phyloP scores from a whole-genome alignment of 2,888 invertebrate species.

The Drosophila multiciliata region DNA sequence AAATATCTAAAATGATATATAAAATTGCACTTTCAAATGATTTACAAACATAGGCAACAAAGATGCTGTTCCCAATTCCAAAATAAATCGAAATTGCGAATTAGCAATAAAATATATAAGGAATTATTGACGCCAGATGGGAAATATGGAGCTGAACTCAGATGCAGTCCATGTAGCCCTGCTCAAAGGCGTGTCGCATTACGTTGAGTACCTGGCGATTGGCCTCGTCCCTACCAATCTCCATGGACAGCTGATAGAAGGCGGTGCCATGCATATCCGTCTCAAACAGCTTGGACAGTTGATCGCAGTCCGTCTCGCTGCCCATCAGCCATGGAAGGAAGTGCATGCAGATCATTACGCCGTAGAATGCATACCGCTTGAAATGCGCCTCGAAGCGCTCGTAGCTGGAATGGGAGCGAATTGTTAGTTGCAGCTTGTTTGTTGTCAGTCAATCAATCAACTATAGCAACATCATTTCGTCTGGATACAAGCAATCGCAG shows the following conservation, averaged over 20 bases:
- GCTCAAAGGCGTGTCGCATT: conserved; percentile 80
- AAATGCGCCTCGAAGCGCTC: conserved; percentile 81
- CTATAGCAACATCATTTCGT: not conserved
- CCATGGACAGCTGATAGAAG: conserved; percentile 74
- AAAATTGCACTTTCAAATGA: not conserved
- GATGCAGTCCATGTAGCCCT: conserved; percentile 81
- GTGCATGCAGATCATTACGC: conserved; percentile 81
- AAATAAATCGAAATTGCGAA: not conserved
- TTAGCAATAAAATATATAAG: too few species aligned
- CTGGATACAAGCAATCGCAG: not conserved
- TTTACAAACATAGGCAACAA: not conserved
- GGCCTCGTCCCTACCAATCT: conserved; percentile 79
- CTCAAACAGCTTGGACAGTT: conserved; percentile 76
- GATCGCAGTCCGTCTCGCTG: conserved; percentile 72
- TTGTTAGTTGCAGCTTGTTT: not conserved
- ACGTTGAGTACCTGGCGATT: conserved; percentile 77
- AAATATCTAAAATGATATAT: not conserved
- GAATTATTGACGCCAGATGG: not conserved
- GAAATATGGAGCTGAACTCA: not conserved
- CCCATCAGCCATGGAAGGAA: conserved; percentile 83
- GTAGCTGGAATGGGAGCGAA: conserved; percentile 53
- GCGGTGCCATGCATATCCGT: conserved; percentile 77
- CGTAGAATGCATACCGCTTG: conserved; percentile 83
- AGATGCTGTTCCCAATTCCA: not conserved
- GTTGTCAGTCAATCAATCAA: not conserved